Evolutionary conservation across 2,113 vertebrate genomes (phyloP).

Genomic region (Phainopepla nitens): DNA sequence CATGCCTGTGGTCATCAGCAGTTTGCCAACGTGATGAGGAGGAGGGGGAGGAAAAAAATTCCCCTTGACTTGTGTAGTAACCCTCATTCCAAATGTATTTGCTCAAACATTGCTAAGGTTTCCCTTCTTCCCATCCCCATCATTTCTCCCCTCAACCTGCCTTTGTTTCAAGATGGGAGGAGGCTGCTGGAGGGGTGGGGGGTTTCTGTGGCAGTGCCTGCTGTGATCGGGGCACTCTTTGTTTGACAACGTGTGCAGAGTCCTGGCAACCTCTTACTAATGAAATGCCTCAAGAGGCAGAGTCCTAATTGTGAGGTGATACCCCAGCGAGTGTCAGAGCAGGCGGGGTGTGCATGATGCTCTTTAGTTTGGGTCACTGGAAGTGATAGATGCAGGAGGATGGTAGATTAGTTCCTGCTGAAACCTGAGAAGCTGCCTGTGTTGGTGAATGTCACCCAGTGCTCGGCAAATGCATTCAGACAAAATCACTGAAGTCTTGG

Average conservation of each 20-base stretch:
- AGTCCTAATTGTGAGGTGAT: slow-evolving; percentile 59
- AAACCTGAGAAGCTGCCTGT: slow-evolving; percentile 70
- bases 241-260: slow-evolving; percentile 44
- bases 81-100: slow-evolving; percentile 61
- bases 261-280: slow-evolving; percentile 28
- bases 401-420: slow-evolving; percentile 68
- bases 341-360: background rate
- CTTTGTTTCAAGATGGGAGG: slow-evolving; percentile 47
- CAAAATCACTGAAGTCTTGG: slow-evolving; percentile 59
- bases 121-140: background rate
- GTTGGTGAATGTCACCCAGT: slow-evolving; percentile 67
- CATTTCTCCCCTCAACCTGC: slow-evolving; percentile 18
- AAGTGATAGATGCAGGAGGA: slow-evolving; percentile 71
- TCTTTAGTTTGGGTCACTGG: slow-evolving; percentile 74
- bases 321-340: slow-evolving; percentile 43
- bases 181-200: background rate
- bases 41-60: background rate
- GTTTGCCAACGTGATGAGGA: slow-evolving; percentile 23
- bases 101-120: slow-evolving; percentile 48
- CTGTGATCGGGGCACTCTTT: slow-evolving; percentile 30
- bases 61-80: slow-evolving; percentile 36
- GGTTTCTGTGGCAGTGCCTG: background rate
- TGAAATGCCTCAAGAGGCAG: slow-evolving; percentile 28
- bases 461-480: slow-evolving; percentile 63
- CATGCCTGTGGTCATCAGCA: slow-evolving; percentile 54